Base-by-base conservation (phyloP, 64 coral and sea anemone species). In the Stichodactyla mertensii region DNA sequence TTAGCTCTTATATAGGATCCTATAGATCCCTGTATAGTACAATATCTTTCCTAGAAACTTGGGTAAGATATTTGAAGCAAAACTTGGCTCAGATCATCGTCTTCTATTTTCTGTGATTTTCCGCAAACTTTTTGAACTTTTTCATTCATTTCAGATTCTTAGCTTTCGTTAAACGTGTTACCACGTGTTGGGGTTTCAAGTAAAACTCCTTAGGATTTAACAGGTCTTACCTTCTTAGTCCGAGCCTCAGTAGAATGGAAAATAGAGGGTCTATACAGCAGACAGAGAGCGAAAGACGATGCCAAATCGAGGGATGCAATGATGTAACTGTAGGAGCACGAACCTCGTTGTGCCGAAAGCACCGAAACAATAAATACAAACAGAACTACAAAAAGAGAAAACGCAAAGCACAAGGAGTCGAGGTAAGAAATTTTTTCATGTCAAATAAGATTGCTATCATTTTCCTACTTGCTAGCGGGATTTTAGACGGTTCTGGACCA, bases 301-400 rank as follows among this genome's bases (percentile, higher is more conserved):
- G 97, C 88, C 97, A 99, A 87, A 92, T 99, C 27, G 97, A 92
- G 26, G 97, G 93, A 86, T 99, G 97, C 67, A 77, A 83, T 16
- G 97, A 99, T 26, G 85, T 93, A 23, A 99, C 93, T 10, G 97
- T 99, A 0, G 93, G 97, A 23, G 88, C 90, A 84, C 69, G 93
- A 64, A 92, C 93, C 7, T 84, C 90, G 6, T 86, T 99, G 16
- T 99, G 97, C 87, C 93, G 97, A 66, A 99, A 99, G 66, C 97
- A 99, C 23, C 82, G 97, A 57, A 95, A 99, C 91, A 99, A 95
- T 79, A 99, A 92, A 86, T 99, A 99, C 91, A 99, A 99, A 83
- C 97, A 99, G 88, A 99, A 92, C 89, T 99, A 99, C 62, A 99
- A 99, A 74, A 99, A 95, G 91, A 99, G 95, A 88, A 99, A 95